These are phyloP conservation scores for Gonocerus acuteangulatus DNA, from an alignment of 2,888 invertebrate species.

Conservation along the genomic window DNA sequence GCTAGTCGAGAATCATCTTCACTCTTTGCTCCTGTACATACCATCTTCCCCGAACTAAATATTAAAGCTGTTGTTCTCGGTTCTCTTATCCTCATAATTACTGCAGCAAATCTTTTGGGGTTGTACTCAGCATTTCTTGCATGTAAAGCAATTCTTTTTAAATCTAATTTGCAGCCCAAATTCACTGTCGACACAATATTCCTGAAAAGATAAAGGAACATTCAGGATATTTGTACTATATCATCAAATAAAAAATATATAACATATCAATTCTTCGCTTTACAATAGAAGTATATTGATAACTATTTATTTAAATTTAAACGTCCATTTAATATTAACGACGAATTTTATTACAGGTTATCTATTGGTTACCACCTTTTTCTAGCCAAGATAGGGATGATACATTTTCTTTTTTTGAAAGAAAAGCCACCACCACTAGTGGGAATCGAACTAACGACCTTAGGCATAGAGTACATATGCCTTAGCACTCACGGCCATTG, in stretches of 20 bases:
- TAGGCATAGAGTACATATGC: no score
- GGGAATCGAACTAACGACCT: no score
- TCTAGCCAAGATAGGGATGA: no score
- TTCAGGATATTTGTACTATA: no score
- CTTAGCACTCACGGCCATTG: no score
- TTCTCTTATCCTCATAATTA: slow-evolving; percentile 88
- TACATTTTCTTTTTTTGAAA: no score
- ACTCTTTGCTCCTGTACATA: slow-evolving; percentile 78
- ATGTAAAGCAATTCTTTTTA: slow-evolving; percentile 94
- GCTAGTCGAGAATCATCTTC: slow-evolving; percentile 71
- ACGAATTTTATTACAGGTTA: neutral
- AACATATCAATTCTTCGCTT: neutral
- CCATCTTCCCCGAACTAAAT: slow-evolving; percentile 80
- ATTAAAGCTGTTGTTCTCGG: slow-evolving; percentile 79
- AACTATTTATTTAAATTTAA: no score
- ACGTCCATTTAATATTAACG: neutral
- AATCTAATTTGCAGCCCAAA: slow-evolving; percentile 85
- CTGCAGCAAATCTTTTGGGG: slow-evolving; percentile 97
- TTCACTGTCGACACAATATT: slow-evolving; percentile 99
- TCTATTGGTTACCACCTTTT: no score
- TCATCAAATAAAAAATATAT: neutral
- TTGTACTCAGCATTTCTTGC: slow-evolving; percentile 99
- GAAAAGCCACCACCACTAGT: no score
- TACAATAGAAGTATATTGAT: neutral
- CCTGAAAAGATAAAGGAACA: slow-evolving; percentile 50